These are phyloP conservation scores for Neuroterus valhalla DNA, from an alignment of 1,140 invertebrate species.

Conservation along the genomic window DNA sequence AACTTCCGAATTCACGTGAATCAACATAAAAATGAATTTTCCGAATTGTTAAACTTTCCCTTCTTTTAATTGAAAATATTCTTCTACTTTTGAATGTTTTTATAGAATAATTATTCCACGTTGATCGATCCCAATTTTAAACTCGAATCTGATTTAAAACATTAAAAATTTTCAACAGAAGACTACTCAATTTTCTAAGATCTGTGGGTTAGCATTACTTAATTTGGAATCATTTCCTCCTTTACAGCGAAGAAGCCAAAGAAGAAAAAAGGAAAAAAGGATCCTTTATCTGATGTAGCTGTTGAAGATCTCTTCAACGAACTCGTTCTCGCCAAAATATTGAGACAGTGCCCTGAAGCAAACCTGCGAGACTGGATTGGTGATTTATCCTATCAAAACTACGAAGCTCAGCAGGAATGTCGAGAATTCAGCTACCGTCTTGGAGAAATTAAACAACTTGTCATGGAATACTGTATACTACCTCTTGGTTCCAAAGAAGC, in stretches of 20 bases:
- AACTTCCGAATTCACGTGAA: too few relatives aligned
- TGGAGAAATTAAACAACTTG: slow-evolving; percentile 76
- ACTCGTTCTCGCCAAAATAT: slow-evolving; percentile 72
- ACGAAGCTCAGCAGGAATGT: slow-evolving; percentile 57
- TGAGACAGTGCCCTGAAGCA: slow-evolving; percentile 57
- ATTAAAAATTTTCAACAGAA: too few relatives aligned
- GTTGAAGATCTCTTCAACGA: slow-evolving; percentile 78
- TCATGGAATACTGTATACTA: slow-evolving; percentile 81
- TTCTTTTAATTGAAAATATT: too few relatives aligned
- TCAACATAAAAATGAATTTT: too few relatives aligned
- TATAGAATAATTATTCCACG: too few relatives aligned
- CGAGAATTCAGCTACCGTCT: slow-evolving; percentile 69
- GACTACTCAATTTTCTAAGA: too few relatives aligned
- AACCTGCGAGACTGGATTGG: slow-evolving; percentile 64
- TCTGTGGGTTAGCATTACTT: too few relatives aligned
- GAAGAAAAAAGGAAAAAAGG: slow-evolving; percentile 75
- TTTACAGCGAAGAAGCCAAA: slow-evolving; percentile 42
- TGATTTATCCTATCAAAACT: slow-evolving; percentile 67
- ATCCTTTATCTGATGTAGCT: slow-evolving; percentile 76
- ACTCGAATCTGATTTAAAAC: too few relatives aligned
- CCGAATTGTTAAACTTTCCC: too few relatives aligned
- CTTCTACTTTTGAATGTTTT: too few relatives aligned
- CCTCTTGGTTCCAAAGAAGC: slow-evolving; percentile 78
- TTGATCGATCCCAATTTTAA: too few relatives aligned
- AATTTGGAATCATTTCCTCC: slow-evolving; percentile 19